Evolutionary conservation across 2,888 invertebrate species (phyloP).

Genomic region (Drosophila seclusa): DNA sequence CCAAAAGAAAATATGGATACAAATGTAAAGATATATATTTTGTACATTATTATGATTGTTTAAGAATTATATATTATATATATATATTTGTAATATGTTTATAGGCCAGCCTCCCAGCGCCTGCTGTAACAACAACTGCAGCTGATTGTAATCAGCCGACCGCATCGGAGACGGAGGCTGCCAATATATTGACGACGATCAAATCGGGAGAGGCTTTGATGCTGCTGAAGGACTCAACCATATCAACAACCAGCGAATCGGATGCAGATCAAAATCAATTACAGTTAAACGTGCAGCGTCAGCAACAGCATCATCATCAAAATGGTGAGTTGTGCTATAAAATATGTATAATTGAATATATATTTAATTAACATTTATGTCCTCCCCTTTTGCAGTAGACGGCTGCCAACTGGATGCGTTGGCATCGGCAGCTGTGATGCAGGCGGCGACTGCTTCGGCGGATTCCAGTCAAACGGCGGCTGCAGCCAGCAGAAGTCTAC

Average conservation of each 20-base stretch:
- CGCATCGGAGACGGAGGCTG: slow-evolving; percentile 82
- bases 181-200: slow-evolving; percentile 83
- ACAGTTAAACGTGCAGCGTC: slow-evolving; percentile 18
- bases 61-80: too few species aligned
- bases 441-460: slow-evolving; percentile 70
- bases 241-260: slow-evolving; percentile 35
- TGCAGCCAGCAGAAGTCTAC: slow-evolving; percentile 12
- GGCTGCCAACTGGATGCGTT: slow-evolving; percentile 82
- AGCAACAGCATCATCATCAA: slow-evolving; percentile 32
- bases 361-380: slow-evolving; percentile 3
- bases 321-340: slow-evolving; percentile 42
- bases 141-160: slow-evolving; percentile 56
- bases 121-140: slow-evolving; percentile 24
- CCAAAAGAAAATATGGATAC: slow-evolving; percentile 16
- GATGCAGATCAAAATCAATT: slow-evolving; percentile 13
- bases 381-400: slow-evolving; percentile 35
- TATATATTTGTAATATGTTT: too few species aligned
- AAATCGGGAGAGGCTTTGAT: slow-evolving; percentile 75
- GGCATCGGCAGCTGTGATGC: slow-evolving; percentile 83
- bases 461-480: slow-evolving; percentile 29
- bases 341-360: background rate
- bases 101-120: slow-evolving; percentile 12
- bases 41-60: too few species aligned
- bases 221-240: slow-evolving; percentile 35
- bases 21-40: slow-evolving; percentile 30